Base-by-base conservation (phyloP, 2,888 invertebrate species). In the Sympetrum striolatum region DNA sequence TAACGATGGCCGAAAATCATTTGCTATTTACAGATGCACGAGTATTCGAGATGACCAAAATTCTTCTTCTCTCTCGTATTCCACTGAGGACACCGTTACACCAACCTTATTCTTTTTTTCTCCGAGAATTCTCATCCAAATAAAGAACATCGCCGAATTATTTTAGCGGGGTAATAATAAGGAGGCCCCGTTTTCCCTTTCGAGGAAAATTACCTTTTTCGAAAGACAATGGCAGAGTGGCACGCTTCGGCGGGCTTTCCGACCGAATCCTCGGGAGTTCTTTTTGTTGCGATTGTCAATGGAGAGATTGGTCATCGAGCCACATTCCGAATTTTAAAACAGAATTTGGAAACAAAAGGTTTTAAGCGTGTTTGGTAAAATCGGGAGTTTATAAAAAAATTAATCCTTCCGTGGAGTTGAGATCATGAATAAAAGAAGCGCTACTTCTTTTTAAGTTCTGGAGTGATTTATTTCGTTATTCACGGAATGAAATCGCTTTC, bases 61-160 rank as follows among this genome's bases (percentile, higher is more conserved):
- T 22, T 10, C 80, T 35, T 35, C 80, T 12, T 37, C 12, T 35
- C n/a, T 39, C 44, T 81, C 39, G 81, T 81, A 81, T 81, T 81
- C 81, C 81, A 10, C 81, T n/a, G 81, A 81, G n/a, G 81, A 81
- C 44, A 37, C 81, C 81, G 81, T 81, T 81, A 81, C 39, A 39
- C n/a, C 18, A 81, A 39, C 10, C 12, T 81, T 22, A 8, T 39
- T 80, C 39, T 37, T 37, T 37, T 80, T 37, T 80, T 37, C 10
- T 37, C 35, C 10, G 2, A 18, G 31, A 31, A 35, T 80, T n/a
- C 44, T n/a, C 22, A n/a, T 18, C 81, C 22, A 44, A 18, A 22
- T 39, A 22, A 39, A 81, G 44, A 81, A 39, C 10, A 15, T 39
- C 39, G n/a, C 39, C n/a, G n/a, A n/a, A n/a, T n/a, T n/a, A n/a